Conservation (phyloP, 1,140 invertebrate species). For the Drosophila parabipectinata region DNA sequence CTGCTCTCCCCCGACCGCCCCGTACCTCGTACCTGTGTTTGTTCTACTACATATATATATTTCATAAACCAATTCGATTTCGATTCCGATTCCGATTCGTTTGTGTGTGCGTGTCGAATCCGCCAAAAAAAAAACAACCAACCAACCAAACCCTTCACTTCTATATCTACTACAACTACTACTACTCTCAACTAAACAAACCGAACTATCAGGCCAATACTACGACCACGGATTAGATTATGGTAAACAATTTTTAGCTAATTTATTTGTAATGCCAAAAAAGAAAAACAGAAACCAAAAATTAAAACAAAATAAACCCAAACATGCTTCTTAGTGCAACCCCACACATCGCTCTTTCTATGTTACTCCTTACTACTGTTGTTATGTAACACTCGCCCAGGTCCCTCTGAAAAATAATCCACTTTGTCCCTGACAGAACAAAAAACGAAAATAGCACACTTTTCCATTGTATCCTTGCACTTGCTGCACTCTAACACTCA, state of each 20-base stretch:
- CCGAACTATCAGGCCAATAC: slow-evolving; percentile 88
- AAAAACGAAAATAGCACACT: slow-evolving; percentile 20
- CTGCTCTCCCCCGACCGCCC: slow-evolving; percentile 21
- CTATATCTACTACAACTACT: slow-evolving; percentile 49
- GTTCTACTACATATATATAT: slow-evolving; percentile 27
- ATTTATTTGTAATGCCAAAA: slow-evolving; percentile 71
- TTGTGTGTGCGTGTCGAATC: slow-evolving; percentile 63
- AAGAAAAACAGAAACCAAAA: slow-evolving; percentile 4
- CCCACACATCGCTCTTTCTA: slow-evolving; percentile 3
- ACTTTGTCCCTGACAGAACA: slow-evolving; percentile 14
- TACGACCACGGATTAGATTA: slow-evolving; percentile 95
- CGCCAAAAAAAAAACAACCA: not conserved
- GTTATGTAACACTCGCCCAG: slow-evolving; percentile 42
- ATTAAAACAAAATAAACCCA: slow-evolving; percentile 1
- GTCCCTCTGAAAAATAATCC: slow-evolving; percentile 21
- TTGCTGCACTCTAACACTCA: slow-evolving; percentile 45
- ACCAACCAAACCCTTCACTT: slow-evolving; percentile 36
- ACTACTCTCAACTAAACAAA: slow-evolving; percentile 52
- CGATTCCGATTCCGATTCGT: slow-evolving; percentile 43
- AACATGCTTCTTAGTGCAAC: slow-evolving; percentile 64
- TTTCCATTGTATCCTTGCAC: slow-evolving; percentile 39
- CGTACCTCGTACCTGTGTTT: slow-evolving; percentile 38
- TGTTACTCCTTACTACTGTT: slow-evolving; percentile 36
- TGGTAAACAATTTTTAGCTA: slow-evolving; percentile 89
- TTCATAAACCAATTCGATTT: slow-evolving; percentile 42